phyloP scores from a whole-genome alignment of 64 coral and sea anemone species.

The Pachyseris speciosa region DNA sequence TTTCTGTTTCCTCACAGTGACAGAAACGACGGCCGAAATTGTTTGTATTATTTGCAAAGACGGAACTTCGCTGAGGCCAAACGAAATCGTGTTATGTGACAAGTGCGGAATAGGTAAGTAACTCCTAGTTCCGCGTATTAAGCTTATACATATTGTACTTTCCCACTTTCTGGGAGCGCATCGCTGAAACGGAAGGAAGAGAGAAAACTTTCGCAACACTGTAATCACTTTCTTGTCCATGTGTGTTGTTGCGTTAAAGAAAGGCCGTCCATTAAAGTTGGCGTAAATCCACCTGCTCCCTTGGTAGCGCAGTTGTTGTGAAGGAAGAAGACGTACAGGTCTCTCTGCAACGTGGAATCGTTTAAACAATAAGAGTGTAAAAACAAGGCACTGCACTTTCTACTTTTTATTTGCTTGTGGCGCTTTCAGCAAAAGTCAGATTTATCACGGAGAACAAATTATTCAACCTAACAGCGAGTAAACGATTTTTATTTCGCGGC shows the following conservation, averaged over 20 bases:
- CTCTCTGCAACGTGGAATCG: constrained; percentile 41
- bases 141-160: constrained; percentile 32
- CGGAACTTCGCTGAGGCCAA: constrained; percentile 86
- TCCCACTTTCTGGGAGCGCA: constrained; percentile 6
- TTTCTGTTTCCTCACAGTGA: constrained; percentile 83
- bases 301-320: constrained; percentile 21
- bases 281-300: constrained; percentile 39
- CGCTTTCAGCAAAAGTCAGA: constrained; percentile 19
- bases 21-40: constrained; percentile 99
- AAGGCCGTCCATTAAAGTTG: constrained; percentile 38
- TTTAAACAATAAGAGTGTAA: constrained; percentile 10
- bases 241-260: constrained; percentile 23
- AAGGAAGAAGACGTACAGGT: constrained; percentile 6
- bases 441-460: constrained; percentile 1
- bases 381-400: neutral
- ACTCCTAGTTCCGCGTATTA: neutral
- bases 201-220: neutral
- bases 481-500: constrained; percentile 22
- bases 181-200: constrained; percentile 9
- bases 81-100: constrained; percentile 99
- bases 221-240: constrained; percentile 20
- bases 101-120: constrained; percentile 99
- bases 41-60: constrained; percentile 99
- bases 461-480: constrained; percentile 1
- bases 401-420: neutral